A percentile compares a stretch with the other conserved stretches of the same genome.
phyloP scores from a whole-genome alignment of 2,113 vertebrate species.

The Mormoops blainvillei region DNA sequence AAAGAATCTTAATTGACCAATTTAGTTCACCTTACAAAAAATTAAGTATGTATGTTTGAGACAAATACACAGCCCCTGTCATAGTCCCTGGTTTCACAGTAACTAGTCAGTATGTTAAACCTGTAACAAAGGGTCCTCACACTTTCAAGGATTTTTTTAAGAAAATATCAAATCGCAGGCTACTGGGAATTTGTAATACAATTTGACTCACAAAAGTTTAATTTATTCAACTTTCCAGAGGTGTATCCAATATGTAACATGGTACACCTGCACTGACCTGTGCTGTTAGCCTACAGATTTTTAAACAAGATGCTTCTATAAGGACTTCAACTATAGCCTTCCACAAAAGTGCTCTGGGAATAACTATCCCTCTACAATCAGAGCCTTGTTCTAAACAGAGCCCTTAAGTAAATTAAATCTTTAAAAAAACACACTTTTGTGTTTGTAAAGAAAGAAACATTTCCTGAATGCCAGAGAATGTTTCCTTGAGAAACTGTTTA shows the following conservation, averaged over 20 bases:
- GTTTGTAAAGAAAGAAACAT: conserved; percentile 72
- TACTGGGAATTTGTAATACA: background rate
- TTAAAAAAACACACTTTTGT: conserved; percentile 67
- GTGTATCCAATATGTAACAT: background rate
- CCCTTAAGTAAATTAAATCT: conserved; percentile 67
- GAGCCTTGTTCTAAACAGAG: conserved; percentile 60
- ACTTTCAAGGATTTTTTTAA: background rate
- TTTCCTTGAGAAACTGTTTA: conserved; percentile 74
- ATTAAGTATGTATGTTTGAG: background rate
- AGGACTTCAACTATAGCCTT: conserved; percentile 2
- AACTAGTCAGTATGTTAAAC: background rate
- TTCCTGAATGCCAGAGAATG: conserved; percentile 65
- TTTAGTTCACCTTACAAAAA: background rate
- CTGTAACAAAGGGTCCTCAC: background rate
- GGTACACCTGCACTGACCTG: conserved; percentile 25
- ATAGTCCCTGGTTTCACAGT: background rate
- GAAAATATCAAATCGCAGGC: background rate
- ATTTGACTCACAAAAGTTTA: background rate
- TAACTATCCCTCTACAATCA: conserved; percentile 60
- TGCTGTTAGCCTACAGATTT: background rate
- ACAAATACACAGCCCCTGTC: background rate
- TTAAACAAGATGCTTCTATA: conserved; percentile 51
- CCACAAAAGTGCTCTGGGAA: conserved; percentile 39
- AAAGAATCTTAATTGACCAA: conserved; percentile 21
- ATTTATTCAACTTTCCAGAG: conserved; percentile 10